Evolutionary conservation across 2,888 invertebrate species (phyloP), one percentile per base, ranked within the genome.

Genomic region (Pristionchus entomophagus): DNA sequence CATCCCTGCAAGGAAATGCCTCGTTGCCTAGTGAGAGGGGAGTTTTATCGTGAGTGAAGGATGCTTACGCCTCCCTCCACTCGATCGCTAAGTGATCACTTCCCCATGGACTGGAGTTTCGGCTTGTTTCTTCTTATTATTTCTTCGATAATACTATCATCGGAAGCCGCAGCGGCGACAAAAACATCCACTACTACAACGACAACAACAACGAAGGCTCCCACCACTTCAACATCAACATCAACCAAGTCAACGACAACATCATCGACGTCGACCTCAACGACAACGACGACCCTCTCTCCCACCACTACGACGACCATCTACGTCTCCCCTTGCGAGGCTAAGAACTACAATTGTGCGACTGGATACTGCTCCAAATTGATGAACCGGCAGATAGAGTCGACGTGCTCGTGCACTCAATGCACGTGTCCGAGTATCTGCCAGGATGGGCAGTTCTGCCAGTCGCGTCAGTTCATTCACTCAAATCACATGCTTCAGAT

Each of bases 371-470:
- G 59, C 26, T 10, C 22, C n/a, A 59, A 59, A 8, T n/a, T n/a
- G n/a, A n/a, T n/a, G n/a, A n/a, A 22, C n/a, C 22, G 4, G 26
- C 59, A 59, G 29, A 59, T n/a, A 6, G 59, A 59, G 59, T n/a
- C 29, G 1, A 22, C 59, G 10, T 59, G 59, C 29, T n/a, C n/a
- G 22, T 59, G 59, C 59, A 59, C 29, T 26, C 59, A 59, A 26
- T 59, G 59, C 59, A 59, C 59, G n/a, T 59, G 59, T 59, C 59
- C 59, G n/a, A 59, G n/a, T 26, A n/a, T 26, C 22, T 59, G 59
- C 59, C 59, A 59, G 10, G 26, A 22, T 12, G 59, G 59, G 26
- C 59, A 59, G 26, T 59, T 59, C 59, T 59, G 59, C 59, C 59
- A 59, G 10, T 59, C 59, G 26, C 10, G 59, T 59, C 22, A 59